Conservation (phyloP, 2,113 vertebrate species). For the Motacilla alba region DNA sequence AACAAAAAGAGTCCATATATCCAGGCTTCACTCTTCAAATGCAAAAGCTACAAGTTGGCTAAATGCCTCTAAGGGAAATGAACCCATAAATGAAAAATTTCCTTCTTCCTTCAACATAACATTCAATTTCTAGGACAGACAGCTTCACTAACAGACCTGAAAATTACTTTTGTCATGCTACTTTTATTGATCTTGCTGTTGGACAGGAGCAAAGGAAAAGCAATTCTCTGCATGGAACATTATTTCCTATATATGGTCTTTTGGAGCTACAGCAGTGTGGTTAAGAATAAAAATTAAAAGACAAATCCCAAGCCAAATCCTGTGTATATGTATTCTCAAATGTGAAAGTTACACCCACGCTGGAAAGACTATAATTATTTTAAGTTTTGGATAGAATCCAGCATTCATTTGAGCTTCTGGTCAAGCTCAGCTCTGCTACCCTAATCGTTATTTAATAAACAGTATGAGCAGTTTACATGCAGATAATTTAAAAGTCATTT, state of each 20-base stretch:
- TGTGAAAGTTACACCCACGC: neutral
- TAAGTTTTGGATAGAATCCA: constrained; percentile 31
- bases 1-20: neutral
- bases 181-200: neutral
- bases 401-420: constrained; percentile 35
- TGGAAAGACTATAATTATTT: constrained; percentile 2
- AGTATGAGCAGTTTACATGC: neutral
- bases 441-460: constrained; percentile 26
- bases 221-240: neutral
- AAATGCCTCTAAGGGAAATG: neutral
- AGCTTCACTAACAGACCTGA: neutral
- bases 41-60: neutral
- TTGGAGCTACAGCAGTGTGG: neutral
- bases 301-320: neutral
- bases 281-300: neutral
- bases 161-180: neutral
- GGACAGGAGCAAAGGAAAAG: neutral
- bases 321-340: neutral
- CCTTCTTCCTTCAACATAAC: neutral
- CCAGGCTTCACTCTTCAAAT: neutral
- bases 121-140: neutral
- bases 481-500: neutral
- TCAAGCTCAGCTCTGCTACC: constrained; percentile 35
- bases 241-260: neutral
- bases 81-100: neutral